These are phyloP conservation scores for Catostylus mosaicus DNA, from an alignment of 30 jellyfish, hydroid and myxozoan species.

Conservation along the genomic window DNA sequence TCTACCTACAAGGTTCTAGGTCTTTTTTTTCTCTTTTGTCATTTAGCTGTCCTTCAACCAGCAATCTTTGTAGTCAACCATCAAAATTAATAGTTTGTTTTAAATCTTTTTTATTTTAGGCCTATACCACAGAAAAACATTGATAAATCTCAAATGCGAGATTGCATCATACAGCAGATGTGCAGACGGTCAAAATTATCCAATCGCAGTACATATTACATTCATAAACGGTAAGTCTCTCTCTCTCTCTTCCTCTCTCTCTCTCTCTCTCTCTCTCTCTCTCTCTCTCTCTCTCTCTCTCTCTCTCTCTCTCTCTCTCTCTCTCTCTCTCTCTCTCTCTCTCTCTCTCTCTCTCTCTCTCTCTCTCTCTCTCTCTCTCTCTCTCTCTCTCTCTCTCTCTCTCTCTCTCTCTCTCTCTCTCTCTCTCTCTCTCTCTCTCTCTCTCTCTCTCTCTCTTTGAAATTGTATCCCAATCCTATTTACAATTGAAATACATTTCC, in stretches of 20 bases:
- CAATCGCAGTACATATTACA: conserved; percentile 21
- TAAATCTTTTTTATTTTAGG: conserved; percentile 32
- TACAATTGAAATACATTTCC: neutral
- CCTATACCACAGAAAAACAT: conserved; percentile 56
- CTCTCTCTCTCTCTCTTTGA: neutral
- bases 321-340: neutral
- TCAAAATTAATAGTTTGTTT: too few species aligned
- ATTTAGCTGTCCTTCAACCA: too few species aligned
- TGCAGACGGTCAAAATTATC: conserved; percentile 34
- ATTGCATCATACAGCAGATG: conserved; percentile 54
- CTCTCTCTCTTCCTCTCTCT: neutral
- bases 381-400: neutral
- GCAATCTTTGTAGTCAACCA: too few species aligned
- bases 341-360: neutral
- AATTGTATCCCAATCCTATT: neutral
- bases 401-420: neutral
- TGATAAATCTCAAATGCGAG: conserved; percentile 43
- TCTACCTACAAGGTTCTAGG: too few species aligned
- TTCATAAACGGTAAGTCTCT: conserved; percentile 24
- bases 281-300: neutral
- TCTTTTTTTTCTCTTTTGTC: too few species aligned
- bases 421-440: neutral
- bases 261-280: neutral
- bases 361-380: neutral
- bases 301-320: neutral